These are phyloP conservation scores for Todus mexicanus DNA, from an alignment of 2,797 vertebrate genomes.

Conservation along the genomic window DNA sequence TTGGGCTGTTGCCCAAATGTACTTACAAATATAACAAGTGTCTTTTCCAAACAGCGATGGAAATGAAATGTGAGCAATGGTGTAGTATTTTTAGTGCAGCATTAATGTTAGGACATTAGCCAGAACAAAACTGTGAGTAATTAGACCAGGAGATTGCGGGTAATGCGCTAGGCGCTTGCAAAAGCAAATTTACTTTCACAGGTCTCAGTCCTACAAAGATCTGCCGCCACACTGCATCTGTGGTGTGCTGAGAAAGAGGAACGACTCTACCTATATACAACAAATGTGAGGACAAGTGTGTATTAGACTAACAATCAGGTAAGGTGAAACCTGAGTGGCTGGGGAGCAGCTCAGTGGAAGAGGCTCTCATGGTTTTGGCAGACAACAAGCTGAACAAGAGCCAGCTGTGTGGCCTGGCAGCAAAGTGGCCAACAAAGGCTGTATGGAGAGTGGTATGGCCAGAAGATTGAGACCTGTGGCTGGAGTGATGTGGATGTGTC, in stretches of 20 bases:
- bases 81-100: background rate
- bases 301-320: background rate
- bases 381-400: background rate
- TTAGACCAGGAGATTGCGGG: background rate
- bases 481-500: background rate
- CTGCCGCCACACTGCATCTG: background rate
- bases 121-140: background rate
- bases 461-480: fast-evolving
- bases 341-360: background rate
- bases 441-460: background rate
- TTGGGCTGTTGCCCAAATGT: conserved; percentile 8
- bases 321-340: background rate
- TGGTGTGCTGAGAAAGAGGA: background rate
- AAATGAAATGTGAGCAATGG: background rate
- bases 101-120: background rate
- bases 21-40: conserved; percentile 14
- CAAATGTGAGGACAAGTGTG: fast-evolving
- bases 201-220: background rate
- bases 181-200: background rate
- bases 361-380: background rate
- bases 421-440: background rate
- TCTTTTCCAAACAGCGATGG: background rate
- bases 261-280: fast-evolving
- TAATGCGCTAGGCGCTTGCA: background rate
- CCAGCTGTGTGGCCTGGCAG: background rate